These are phyloP conservation scores for Himalopsyche phryganea DNA, from an alignment of 1,140 invertebrate species.

Conservation along the genomic window DNA sequence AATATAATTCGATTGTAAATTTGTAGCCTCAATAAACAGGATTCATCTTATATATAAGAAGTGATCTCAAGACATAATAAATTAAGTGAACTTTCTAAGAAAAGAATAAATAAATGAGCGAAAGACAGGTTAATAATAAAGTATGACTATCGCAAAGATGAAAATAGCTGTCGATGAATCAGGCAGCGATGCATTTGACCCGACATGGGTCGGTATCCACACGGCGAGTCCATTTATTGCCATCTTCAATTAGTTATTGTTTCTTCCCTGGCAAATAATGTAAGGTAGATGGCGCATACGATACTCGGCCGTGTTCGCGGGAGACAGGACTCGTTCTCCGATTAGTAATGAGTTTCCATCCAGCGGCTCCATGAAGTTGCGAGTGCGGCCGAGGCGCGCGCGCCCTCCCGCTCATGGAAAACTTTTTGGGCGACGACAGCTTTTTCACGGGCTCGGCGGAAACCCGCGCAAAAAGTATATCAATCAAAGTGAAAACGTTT, in stretches of 20 bases:
- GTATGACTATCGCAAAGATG: too few relatives aligned
- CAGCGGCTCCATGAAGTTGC: background rate
- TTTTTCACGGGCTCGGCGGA: background rate
- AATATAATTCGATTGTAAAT: too few relatives aligned
- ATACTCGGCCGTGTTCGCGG: background rate
- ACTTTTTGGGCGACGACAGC: background rate
- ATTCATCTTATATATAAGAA: too few relatives aligned
- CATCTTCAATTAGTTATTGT: background rate
- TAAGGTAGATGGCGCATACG: background rate
- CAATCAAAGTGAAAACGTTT: constrained; percentile 12
- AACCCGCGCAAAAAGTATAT: constrained; percentile 3
- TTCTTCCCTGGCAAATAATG: background rate
- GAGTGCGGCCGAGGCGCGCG: background rate
- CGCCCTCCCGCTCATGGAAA: background rate
- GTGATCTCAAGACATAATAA: too few relatives aligned
- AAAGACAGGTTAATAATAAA: too few relatives aligned
- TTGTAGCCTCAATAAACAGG: too few relatives aligned
- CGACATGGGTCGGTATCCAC: background rate
- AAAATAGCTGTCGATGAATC: too few relatives aligned
- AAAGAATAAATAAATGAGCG: too few relatives aligned
- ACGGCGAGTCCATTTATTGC: background rate
- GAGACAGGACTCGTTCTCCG: background rate
- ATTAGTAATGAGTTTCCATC: background rate
- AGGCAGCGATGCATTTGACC: too few relatives aligned
- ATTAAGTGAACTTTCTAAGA: too few relatives aligned